phyloP scores from a whole-genome alignment of 2,797 vertebrate genomes.

The Melanotaenia pygmaea region DNA sequence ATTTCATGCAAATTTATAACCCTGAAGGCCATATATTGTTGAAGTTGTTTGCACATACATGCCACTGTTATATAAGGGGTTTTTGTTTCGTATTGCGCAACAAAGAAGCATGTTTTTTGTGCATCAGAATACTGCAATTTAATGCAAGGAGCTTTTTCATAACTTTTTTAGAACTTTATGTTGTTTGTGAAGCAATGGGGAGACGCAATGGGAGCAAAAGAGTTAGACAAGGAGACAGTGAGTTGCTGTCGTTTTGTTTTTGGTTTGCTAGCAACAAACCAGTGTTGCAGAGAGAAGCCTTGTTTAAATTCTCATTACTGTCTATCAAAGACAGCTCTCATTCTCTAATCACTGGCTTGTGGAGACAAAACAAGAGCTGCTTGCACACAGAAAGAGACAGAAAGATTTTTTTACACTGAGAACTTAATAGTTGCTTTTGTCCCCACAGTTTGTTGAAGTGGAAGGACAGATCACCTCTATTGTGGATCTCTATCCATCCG shows the following conservation, averaged over 20 bases:
- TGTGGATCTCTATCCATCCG: constrained; percentile 97
- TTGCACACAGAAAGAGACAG: constrained; percentile 46
- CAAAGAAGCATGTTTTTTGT: constrained; percentile 35
- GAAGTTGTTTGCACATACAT: constrained; percentile 49
- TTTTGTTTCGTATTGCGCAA: constrained; percentile 50
- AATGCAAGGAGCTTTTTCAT: constrained; percentile 27
- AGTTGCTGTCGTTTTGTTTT: constrained; percentile 64
- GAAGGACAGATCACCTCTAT: constrained; percentile 99
- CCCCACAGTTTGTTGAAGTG: constrained; percentile 96
- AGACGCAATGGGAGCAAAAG: constrained; percentile 26
- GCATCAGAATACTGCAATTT: constrained; percentile 11
- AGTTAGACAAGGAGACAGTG: constrained; percentile 39
- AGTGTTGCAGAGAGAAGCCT: constrained; percentile 56
- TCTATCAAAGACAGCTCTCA: constrained; percentile 68
- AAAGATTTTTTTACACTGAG: constrained; percentile 7
- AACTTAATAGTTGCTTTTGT: constrained; percentile 58
- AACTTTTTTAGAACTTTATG: constrained; percentile 50
- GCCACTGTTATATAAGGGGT: constrained; percentile 48
- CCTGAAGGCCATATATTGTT: constrained; percentile 62
- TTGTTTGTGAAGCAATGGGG: constrained; percentile 26
- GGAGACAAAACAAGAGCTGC: constrained; percentile 48
- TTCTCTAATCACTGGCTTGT: constrained; percentile 62
- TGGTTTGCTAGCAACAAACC: constrained; percentile 51
- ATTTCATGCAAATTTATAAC: constrained; percentile 48
- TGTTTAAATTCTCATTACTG: constrained; percentile 71